phyloP scores from a whole-genome alignment of 2,888 invertebrate genomes.

The Halocaridina rubra region DNA sequence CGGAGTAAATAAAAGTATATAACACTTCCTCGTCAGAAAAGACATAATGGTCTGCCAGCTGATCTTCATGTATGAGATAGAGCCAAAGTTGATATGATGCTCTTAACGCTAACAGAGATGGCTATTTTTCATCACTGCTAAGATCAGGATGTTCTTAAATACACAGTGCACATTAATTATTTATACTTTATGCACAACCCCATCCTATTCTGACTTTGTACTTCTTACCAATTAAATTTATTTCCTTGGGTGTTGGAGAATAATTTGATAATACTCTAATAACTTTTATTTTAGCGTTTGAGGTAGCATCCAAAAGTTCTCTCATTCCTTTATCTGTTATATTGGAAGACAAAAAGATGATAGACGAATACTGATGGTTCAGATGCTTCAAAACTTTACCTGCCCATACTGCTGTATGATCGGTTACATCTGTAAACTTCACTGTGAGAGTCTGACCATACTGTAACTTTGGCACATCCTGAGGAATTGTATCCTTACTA shows the following conservation, averaged over 20 bases:
- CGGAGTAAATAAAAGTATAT: too few relatives aligned
- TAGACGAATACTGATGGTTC: neutral
- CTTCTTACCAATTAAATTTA: neutral
- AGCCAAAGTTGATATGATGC: too few relatives aligned
- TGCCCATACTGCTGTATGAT: constrained; percentile 25
- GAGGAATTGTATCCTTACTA: neutral
- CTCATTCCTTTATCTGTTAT: neutral
- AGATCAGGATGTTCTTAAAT: too few relatives aligned
- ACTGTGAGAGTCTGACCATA: neutral
- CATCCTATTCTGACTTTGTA: constrained; percentile 16
- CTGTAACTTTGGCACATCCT: constrained; percentile 3
- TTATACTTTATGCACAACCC: neutral
- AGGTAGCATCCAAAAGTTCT: neutral
- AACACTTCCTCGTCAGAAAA: too few relatives aligned
- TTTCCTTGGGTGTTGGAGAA: neutral
- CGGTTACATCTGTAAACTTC: constrained; percentile 24
- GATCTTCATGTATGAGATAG: too few relatives aligned
- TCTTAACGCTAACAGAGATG: too few relatives aligned
- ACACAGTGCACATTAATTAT: too few relatives aligned
- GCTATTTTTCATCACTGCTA: too few relatives aligned
- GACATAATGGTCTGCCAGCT: too few relatives aligned
- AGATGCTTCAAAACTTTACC: constrained; percentile 28
- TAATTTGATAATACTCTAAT: constrained; percentile 21
- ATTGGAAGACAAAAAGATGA: constrained; percentile 17
- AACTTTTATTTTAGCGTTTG: neutral